Base-by-base conservation (phyloP, 23 tunicate genomes). In the Phallusia fumigata region DNA sequence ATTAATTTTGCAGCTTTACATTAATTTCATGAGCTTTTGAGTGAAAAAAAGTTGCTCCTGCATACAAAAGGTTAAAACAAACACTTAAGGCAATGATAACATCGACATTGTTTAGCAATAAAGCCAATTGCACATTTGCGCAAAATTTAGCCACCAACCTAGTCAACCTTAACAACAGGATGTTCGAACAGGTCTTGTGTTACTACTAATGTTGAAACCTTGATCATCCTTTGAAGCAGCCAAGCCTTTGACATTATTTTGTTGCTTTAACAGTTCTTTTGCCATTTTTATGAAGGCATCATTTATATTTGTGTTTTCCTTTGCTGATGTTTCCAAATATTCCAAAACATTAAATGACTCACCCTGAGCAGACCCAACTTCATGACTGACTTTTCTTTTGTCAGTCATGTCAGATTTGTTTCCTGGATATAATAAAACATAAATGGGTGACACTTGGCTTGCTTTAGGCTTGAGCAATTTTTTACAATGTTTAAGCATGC, bases 271-370 rank as follows among this genome's bases (percentile, higher is more conserved):
- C 30, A 87, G 77, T 64, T 81, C 83, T 6, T 79, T 40, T 21
- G 97, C 97, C 21, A 92, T 53, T 75, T 73, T 84, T 6, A 44
- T 65, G 64, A 92, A 92, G 31, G 86, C 89, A 32, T 74, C 75
- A 3, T 92, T 90, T 21, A 92, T 80, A 77, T 87, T 87, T 18
- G 79, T 75, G 79, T 92, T 92, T 81, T 92, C 97, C 75, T 92
- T 92, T 16, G 97, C 97, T 50, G 97, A 92, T 8, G 97, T 92
- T 84, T 92, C 97, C 40, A 87, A 53, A 73, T 92, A 92, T 30
- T 87, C 91, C 31, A 91, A 33, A 15, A 82, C 80, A 8, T 73
- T 76, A 52, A 40, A 87, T 47, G 64, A 73, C 31, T 64, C 75
- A 13, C 90, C 84, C 33, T 75, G 21, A 22, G 44, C 74, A 28